Evolutionary conservation across 2,113 vertebrate genomes (phyloP), one percentile per base, ranked within the genome.

Genomic region (Myocastor coypus): DNA sequence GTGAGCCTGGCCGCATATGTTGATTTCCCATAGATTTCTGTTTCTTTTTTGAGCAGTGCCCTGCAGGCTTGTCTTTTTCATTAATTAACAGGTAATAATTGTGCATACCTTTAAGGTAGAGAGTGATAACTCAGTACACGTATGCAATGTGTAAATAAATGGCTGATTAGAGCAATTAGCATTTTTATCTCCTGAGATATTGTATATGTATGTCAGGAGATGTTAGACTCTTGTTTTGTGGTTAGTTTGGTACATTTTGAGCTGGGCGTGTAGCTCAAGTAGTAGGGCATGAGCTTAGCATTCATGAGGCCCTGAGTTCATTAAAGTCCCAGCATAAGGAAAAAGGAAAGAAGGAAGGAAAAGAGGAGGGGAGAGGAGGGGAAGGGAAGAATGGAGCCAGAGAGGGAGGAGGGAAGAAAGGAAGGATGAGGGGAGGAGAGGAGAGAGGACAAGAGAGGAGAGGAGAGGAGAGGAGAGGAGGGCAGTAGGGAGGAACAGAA

Each of bases 401-500:
- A 8, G 34, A 37, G 7, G 19, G 8, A 26, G 1, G 40, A 11
- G 26, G 20, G 22, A 11, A 13, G 5, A 11, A 75, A 12, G 28
- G 37, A n/a, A 59, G 20, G 11, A 24, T 1, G 80, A 57, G 32
- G 2, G 11, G 24, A 11, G 2, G 32, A 10, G 3, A 6, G 12
- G 26, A 16, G 10, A 6, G 19, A 19, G 22, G 6, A 3, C 11
- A 20, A 30, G 46, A 46, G n/a, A 3, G 2, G 28, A 13, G 12
- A n/a, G n/a, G n/a, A n/a, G 26, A 19, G 6, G 20, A 19, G 32
- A 14, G 42, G 14, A 17, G 26, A 40, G 26, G 5, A 46, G 24
- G 26, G 13, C 0, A 40, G 17, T 14, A 3, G 22, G 1, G 5
- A 4, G 34, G 42, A n/a, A 1, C 22, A 17, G 9, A 37, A 68